Evolutionary conservation across 2,888 invertebrate species (phyloP), one percentile per base, ranked within the genome.

Genomic region (Ichneumoninae sp.): DNA sequence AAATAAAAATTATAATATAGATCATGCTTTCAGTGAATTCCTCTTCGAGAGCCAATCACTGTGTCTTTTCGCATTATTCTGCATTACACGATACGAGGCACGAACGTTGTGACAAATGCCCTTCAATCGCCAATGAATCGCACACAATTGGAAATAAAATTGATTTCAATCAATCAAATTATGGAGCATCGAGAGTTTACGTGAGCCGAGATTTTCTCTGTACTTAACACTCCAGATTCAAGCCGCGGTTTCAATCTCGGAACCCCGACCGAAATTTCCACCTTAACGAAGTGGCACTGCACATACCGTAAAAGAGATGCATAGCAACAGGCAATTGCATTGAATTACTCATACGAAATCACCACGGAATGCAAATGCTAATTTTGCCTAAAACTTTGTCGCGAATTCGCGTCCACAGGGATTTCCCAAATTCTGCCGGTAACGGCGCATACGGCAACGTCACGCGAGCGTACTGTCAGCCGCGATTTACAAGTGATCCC

Each of bases 401-500:
- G 36, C 36, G 50, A 36, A 33, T 26, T 7, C 19, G 10, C 65
- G 75, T 19, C 36, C 13, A 36, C 33, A 52, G 36, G 52, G 65
- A 40, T 54, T 75, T 47, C 7, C 16, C 63, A 33, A 63, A 63
- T 63, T 30, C 30, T n/a, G 6, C n/a, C 5, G 16, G 2, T 16
- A n/a, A 63, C 30, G 13, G 1, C 7, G 1, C 5, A 60, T 16
- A 33, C 16, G n/a, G 13, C 30, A 8, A 1, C n/a, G 30, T 63
- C 63, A 4, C 33, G 30, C 16, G 1, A 6, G 8, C 30, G 60
- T 60, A 60, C 30, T 1, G 30, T 0, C 30, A 16, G 10, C 8
- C 8, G 19, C n/a, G 7, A 66, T 63, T 63, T 63, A 57, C 57
- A n/a, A 50, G 50, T 50, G 50, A 75, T 75, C 75, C 66, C 7